Conservation (phyloP, 2,113 vertebrate genomes). For the Mystacornis crossleyi region DNA sequence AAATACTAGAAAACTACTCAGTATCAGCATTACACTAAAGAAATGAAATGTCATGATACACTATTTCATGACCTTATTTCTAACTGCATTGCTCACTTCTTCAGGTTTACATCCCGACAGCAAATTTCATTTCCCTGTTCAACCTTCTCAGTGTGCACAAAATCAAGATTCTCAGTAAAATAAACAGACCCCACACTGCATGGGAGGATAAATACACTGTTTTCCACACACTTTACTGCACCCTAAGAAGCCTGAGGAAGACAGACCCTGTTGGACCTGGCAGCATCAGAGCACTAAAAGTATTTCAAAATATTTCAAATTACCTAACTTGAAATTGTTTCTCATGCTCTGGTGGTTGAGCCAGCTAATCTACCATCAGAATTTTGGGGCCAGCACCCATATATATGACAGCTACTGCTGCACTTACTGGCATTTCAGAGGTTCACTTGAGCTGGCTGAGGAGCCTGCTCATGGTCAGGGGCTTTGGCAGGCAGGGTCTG, state of each 20-base stretch:
- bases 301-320: neutral
- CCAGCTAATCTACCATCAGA: neutral
- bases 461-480: neutral
- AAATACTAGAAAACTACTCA: neutral
- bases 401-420: neutral
- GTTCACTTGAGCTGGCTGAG: neutral
- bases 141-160: neutral
- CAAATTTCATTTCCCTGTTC: neutral
- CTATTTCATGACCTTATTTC: neutral
- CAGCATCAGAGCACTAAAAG: neutral
- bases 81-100: neutral
- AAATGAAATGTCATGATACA: neutral
- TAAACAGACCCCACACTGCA: neutral
- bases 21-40: neutral
- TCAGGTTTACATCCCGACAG: neutral
- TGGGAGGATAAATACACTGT: neutral
- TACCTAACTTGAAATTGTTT: neutral
- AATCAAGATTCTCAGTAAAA: neutral
- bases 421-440: neutral
- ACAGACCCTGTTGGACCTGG: neutral
- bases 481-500: neutral
- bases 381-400: neutral
- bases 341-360: neutral
- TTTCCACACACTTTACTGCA: neutral
- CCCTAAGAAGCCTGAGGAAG: neutral